Evolutionary conservation across 2,113 vertebrate genomes (phyloP).

Genomic region (Esox niger): DNA sequence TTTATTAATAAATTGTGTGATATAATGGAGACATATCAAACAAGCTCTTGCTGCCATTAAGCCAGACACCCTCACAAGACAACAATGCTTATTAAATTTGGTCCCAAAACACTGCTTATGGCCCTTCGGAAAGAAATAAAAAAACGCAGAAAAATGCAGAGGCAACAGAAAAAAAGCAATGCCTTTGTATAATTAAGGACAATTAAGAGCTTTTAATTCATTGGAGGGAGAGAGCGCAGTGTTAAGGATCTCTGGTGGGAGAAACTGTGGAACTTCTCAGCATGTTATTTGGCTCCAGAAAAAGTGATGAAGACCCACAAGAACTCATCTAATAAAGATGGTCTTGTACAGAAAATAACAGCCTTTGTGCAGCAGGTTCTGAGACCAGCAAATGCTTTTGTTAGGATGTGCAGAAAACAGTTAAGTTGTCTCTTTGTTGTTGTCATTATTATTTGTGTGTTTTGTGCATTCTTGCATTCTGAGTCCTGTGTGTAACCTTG

Average conservation of each 20-base stretch:
- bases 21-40: conserved; percentile 80
- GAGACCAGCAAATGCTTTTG: conserved; percentile 31
- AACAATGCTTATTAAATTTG: conserved; percentile 68
- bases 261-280: conserved; percentile 51
- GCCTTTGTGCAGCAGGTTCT: conserved; percentile 29
- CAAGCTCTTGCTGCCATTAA: conserved; percentile 75
- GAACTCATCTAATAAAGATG: conserved; percentile 77
- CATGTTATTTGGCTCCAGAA: conserved; percentile 68
- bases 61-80: conserved; percentile 66
- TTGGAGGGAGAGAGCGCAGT: conserved; percentile 54
- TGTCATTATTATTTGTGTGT: neutral
- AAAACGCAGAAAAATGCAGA: conserved; percentile 56
- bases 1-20: conserved; percentile 80
- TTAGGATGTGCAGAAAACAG: conserved; percentile 20
- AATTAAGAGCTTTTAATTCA: conserved; percentile 77
- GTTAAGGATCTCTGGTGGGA: conserved; percentile 56
- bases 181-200: conserved; percentile 77
- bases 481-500: neutral
- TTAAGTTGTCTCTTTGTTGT: conserved; percentile 13
- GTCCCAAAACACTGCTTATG: conserved; percentile 70
- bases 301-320: conserved; percentile 66
- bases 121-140: conserved; percentile 63
- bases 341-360: conserved; percentile 64
- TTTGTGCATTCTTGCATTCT: neutral
- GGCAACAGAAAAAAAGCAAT: conserved; percentile 72